Base-by-base conservation (phyloP, 2,888 invertebrate species). In the Halictus ligatus region DNA sequence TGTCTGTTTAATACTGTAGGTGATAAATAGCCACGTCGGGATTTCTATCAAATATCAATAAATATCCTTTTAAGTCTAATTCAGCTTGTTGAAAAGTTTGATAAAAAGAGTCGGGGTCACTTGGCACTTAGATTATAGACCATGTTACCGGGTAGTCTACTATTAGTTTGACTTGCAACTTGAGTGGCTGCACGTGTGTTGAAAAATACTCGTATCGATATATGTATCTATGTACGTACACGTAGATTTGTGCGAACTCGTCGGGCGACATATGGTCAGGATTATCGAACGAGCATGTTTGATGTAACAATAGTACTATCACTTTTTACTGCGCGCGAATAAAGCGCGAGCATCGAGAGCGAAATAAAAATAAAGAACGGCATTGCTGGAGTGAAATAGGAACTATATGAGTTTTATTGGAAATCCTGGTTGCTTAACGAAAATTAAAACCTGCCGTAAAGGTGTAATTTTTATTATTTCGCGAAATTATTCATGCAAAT, bases 71-170 rank as follows among this genome's bases (percentile, higher is more conserved):
- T 29, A 29, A 64, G 25, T 25, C 2, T 64, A 64, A 64, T 64
- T 25, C 6, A 64, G 60, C 60, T 64, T 64, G 60, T 64, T 64
- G 60, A 64, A 60, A 64, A 64, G 60, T 64, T 64, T 64, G 60
- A 25, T 64, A 64, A 64, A 64, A 64, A 64, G 60, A 64, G 60
- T 64, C 25, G 60, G 60, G 60, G 60, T 64, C 60, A 64, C 60
- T 64, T 15, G 60, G 60, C 60, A 64, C 60, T 64, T 64, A 64
- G 60, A 64, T 64, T 64, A 64, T 64, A 64, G 29, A 64, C 29
- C 29, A 29, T 2, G 60, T 64, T 64, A 64, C 60, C 15, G 60
- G 29, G 29, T 15, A 64, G 60, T 64, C 60, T 64, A 29, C 60
- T 29, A 64, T 64, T 64, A 64, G 60, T 25, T 29, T 13, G 60